Percentiles rank a stretch among this genome's conserved stretches.
Evolutionary conservation across 2,113 vertebrate species (phyloP).

Genomic region (Aleadryas rufinucha): DNA sequence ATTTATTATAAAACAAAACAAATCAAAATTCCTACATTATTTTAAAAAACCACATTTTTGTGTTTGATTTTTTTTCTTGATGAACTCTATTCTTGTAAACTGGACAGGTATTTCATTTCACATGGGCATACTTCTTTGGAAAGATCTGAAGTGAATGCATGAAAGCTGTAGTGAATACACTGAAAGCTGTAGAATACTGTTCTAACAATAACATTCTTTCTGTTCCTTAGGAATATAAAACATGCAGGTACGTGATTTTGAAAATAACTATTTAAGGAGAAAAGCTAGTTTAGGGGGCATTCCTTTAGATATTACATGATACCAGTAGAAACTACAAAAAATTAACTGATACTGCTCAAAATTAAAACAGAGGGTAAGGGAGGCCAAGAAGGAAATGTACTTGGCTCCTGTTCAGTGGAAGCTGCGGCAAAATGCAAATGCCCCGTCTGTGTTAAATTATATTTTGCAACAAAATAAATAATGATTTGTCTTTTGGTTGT

Average conservation of each 20-base stretch:
- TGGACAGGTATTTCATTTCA: neutral
- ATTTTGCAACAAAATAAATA: neutral
- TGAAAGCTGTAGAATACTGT: neutral
- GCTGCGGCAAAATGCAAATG: neutral
- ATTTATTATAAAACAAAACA: neutral
- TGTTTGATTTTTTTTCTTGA: neutral
- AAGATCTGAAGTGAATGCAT: neutral
- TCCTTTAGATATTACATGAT: neutral
- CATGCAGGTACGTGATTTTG: neutral
- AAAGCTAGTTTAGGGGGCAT: neutral
- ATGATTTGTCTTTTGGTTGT: neutral
- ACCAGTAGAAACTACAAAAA: neutral
- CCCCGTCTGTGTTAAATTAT: neutral
- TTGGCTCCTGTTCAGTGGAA: conserved; percentile 20
- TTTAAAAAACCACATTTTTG: rapidly evolving
- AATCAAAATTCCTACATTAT: neutral
- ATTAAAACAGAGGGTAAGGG: neutral
- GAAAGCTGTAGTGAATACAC: neutral
- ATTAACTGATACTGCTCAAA: neutral
- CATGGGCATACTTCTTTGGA: neutral
- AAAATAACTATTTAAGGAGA: neutral
- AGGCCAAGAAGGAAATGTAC: conserved; percentile 16
- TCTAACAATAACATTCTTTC: neutral
- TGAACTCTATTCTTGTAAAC: neutral
- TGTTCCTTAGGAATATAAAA: neutral